Base-by-base conservation (phyloP, 2,888 invertebrate species). In the Acrobasis suavella region DNA sequence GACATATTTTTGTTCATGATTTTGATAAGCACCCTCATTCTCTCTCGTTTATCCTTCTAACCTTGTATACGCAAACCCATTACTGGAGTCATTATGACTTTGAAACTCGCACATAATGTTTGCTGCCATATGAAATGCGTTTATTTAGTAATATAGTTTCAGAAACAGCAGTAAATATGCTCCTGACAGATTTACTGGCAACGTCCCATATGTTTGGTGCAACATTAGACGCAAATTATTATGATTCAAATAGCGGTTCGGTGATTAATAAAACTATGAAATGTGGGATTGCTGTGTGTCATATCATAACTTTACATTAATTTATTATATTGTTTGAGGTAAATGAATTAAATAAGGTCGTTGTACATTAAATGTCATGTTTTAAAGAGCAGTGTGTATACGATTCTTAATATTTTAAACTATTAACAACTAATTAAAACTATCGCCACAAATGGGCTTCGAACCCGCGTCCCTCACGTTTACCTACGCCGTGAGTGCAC, bases 101-200 rank as follows among this genome's bases (percentile, higher is more conserved):
- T 46, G 6, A 14, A 46, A 14, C 14, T 46, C 46, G n/a, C n/a
- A n/a, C 42, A 42, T 42, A 42, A n/a, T 46, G 46, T 46, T 14
- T 14, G 46, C 7, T 46, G n/a, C 46, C 46, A 46, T 14, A 46
- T 46, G 12, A 46, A 46, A 46, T n/a, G 46, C 14, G 12, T 46
- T 46, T 46, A 46, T 46, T 46, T 46, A 46, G 46, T 46, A 10
- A 46, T 46, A 46, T 46, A 46, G 46, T 46, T 46, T 32, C 32
- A 14, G 46, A 14, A 46, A 46, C 46, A 46, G 46, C n/a, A 46
- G 14, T 46, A 46, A 46, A 46, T 42, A 14, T 46, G 42, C 46
- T n/a, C 46, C 46, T 46, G 46, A 46, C 46, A 46, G 14, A 46
- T 46, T 46, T 46, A 46, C 46, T 46, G 46, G 46, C n/a, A n/a